Conservation (phyloP, 2,797 vertebrate genomes). For the Chanos chanos region DNA sequence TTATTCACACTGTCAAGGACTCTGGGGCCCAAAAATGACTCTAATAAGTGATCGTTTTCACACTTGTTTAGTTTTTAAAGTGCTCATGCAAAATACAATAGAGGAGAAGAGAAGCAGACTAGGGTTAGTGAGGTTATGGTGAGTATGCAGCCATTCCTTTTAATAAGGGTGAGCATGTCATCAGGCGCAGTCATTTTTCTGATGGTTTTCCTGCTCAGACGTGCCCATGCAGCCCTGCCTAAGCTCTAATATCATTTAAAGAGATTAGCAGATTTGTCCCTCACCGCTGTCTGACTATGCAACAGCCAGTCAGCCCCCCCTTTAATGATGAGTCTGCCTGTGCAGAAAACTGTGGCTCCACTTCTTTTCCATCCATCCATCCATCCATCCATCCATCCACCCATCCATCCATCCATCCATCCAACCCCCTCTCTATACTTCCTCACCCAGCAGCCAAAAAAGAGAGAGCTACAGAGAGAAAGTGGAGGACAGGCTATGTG, state of each 20-base stretch:
- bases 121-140: slow-evolving; percentile 16
- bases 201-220: slow-evolving; percentile 33
- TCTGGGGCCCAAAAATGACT: slow-evolving; percentile 52
- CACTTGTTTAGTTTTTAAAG: slow-evolving; percentile 65
- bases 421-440: not conserved
- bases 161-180: slow-evolving; percentile 41
- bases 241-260: slow-evolving; percentile 40
- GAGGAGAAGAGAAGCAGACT: slow-evolving; percentile 4
- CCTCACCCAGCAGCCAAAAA: slow-evolving; percentile 1
- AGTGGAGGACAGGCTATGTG: not conserved
- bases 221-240: slow-evolving; percentile 25
- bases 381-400: too few relatives aligned
- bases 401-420: too few relatives aligned
- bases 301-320: slow-evolving; percentile 21
- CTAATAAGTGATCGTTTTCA: slow-evolving; percentile 66
- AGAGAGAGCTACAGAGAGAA: too few relatives aligned
- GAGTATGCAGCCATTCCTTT: slow-evolving; percentile 27
- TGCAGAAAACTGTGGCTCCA: not conserved
- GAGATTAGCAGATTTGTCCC: slow-evolving; percentile 49
- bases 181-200: slow-evolving; percentile 33
- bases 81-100: slow-evolving; percentile 55
- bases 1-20: slow-evolving; percentile 47
- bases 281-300: slow-evolving; percentile 33
- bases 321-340: slow-evolving; percentile 14
- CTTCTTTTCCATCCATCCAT: too few relatives aligned